These are phyloP conservation scores for Eupithecia abbreviata DNA, from an alignment of 2,888 invertebrate species.

Conservation along the genomic window DNA sequence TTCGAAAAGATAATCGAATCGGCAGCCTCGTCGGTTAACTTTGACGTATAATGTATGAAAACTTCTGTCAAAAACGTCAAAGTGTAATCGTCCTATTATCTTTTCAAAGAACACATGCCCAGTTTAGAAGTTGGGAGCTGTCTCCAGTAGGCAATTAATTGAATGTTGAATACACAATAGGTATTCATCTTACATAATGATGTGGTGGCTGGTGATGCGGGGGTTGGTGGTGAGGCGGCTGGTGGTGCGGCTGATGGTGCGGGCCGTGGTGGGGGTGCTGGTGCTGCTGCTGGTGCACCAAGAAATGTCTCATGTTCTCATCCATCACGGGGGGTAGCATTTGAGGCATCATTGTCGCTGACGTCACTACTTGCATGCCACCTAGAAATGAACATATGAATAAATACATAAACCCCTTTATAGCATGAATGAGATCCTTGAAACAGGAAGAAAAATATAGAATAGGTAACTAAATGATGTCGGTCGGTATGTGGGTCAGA, in stretches of 20 bases:
- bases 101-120: no score
- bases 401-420: not conserved
- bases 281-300: slow-evolving; percentile 84
- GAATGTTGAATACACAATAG: no score
- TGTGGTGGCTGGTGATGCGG: slow-evolving; percentile 85
- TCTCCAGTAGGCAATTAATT: not conserved
- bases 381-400: slow-evolving; percentile 58
- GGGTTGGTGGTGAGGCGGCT: slow-evolving; percentile 90
- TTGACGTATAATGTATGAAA: no score
- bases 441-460: not conserved
- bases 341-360: slow-evolving; percentile 87
- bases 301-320: slow-evolving; percentile 95
- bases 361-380: slow-evolving; percentile 94
- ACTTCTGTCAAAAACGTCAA: no score
- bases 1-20: no score
- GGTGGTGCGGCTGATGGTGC: slow-evolving; percentile 80
- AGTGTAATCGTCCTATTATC: no score
- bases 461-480: not conserved
- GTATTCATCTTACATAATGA: slow-evolving; percentile 83
- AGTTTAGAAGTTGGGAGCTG: no score
- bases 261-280: slow-evolving; percentile 81
- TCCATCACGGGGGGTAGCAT: slow-evolving; percentile 97
- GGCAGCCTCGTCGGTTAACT: no score
- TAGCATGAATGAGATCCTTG: not conserved
- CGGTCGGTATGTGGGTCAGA: not conserved